phyloP scores from a whole-genome alignment of 2,888 invertebrate species.

The Teinopalpus imperialis region DNA sequence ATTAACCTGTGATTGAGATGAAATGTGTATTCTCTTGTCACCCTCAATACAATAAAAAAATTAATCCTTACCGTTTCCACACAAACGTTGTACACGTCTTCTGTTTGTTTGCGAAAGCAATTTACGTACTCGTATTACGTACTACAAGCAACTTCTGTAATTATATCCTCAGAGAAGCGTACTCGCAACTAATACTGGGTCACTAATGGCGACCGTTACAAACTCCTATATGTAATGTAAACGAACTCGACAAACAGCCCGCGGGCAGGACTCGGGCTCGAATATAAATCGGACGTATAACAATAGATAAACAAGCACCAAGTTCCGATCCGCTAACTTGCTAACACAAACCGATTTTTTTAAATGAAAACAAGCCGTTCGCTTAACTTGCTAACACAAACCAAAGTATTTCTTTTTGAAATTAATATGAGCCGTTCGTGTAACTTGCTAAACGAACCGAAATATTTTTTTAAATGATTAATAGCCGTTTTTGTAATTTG shows the following conservation, averaged over 20 bases:
- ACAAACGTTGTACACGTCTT: neutral
- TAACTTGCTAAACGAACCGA: no score
- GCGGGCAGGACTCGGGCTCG: neutral
- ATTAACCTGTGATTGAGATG: no score
- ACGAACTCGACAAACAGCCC: conserved; percentile 2
- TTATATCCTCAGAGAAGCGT: neutral
- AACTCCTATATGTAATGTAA: conserved; percentile 11
- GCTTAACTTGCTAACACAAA: conserved; percentile 11
- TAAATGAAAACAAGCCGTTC: no score
- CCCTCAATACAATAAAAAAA: no score
- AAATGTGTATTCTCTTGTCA: no score
- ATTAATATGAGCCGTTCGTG: no score
- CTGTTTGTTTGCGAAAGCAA: conserved; percentile 8
- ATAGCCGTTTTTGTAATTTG: no score
- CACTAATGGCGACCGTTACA: neutral
- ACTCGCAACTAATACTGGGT: neutral
- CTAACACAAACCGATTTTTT: neutral
- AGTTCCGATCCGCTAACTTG: conserved; percentile 4
- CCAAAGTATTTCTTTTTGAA: no score
- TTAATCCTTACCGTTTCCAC: no score
- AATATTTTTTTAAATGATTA: no score
- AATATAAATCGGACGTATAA: conserved; percentile 18
- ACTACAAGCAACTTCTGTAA: conserved; percentile 6
- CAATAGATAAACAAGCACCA: conserved; percentile 11
- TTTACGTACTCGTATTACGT: conserved; percentile 16